Conservation (phyloP, 2,888 invertebrate genomes). For the Macaria notata region DNA sequence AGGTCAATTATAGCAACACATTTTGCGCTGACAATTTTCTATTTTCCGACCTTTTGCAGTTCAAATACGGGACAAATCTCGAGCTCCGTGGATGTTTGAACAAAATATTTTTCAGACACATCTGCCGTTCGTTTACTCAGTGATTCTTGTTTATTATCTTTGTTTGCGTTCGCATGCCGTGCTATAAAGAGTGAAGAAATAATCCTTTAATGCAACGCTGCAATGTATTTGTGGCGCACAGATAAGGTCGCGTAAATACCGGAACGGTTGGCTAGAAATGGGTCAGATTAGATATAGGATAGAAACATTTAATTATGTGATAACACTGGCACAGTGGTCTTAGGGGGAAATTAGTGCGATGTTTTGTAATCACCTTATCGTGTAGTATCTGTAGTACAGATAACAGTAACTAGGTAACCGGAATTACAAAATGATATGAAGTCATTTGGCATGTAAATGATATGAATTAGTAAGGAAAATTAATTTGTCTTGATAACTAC, state of each 20-base stretch:
- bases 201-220: constrained; percentile 28
- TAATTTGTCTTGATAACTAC: no score
- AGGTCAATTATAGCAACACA: constrained; percentile 21
- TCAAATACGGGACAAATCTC: constrained; percentile 30
- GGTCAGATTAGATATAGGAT: constrained; percentile 40
- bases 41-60: constrained; percentile 26
- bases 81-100: constrained; percentile 28
- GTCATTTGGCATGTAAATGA: no score
- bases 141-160: constrained; percentile 30
- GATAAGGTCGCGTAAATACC: constrained; percentile 48
- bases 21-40: constrained; percentile 22
- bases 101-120: constrained; percentile 30
- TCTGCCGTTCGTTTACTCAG: constrained; percentile 27
- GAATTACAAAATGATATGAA: constrained; percentile 5
- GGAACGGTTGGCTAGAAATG: constrained; percentile 35
- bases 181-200: constrained; percentile 29
- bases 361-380: constrained; percentile 18
- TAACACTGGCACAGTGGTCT: constrained; percentile 15
- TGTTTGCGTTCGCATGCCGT: constrained; percentile 31
- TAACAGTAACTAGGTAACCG: constrained; percentile 9
- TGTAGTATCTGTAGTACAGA: constrained; percentile 13
- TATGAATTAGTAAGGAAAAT: no score
- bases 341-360: constrained; percentile 3
- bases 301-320: constrained; percentile 37
- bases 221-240: constrained; percentile 38